phyloP scores from a whole-genome alignment of 2,888 invertebrate genomes.

The Drosophila bunnanda region DNA sequence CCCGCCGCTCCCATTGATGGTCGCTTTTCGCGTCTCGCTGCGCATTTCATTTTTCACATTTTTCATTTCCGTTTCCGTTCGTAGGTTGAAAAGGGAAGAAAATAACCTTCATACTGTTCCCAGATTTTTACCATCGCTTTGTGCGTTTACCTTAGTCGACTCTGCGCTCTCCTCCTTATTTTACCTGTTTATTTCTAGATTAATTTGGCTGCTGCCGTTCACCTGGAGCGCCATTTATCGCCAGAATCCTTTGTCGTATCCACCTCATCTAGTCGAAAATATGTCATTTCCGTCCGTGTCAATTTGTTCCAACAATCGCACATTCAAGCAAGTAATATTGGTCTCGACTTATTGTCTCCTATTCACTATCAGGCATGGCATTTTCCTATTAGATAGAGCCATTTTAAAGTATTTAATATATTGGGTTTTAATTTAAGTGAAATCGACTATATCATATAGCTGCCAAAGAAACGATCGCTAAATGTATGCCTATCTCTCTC shows the following conservation, averaged over 20 bases:
- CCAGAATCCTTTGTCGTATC: conserved; percentile 82
- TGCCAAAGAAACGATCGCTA: too few relatives aligned
- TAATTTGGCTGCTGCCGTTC: conserved; percentile 82
- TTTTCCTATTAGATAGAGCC: too few relatives aligned
- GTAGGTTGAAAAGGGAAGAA: conserved; percentile 41
- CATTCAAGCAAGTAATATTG: conserved; percentile 76
- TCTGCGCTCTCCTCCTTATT: not conserved
- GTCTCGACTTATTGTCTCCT: too few relatives aligned
- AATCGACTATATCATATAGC: too few relatives aligned
- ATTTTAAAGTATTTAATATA: too few relatives aligned
- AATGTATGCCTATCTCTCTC: too few relatives aligned
- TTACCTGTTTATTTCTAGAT: conserved; percentile 74
- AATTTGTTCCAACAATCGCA: conserved; percentile 87
- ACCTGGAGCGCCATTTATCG: conserved; percentile 82
- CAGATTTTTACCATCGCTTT: conserved; percentile 38
- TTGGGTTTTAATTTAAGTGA: too few relatives aligned
- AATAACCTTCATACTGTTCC: not conserved
- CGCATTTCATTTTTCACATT: conserved; percentile 67
- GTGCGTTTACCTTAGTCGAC: conserved; percentile 55
- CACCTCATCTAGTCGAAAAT: conserved; percentile 86
- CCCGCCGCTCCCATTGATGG: conserved; percentile 8
- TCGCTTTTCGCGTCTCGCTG: conserved; percentile 54
- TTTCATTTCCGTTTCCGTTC: conserved; percentile 77
- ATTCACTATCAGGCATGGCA: too few relatives aligned
- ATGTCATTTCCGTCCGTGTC: conserved; percentile 88